phyloP scores from a whole-genome alignment of 2,797 vertebrate species.

The Chiloscyllium punctatum region DNA sequence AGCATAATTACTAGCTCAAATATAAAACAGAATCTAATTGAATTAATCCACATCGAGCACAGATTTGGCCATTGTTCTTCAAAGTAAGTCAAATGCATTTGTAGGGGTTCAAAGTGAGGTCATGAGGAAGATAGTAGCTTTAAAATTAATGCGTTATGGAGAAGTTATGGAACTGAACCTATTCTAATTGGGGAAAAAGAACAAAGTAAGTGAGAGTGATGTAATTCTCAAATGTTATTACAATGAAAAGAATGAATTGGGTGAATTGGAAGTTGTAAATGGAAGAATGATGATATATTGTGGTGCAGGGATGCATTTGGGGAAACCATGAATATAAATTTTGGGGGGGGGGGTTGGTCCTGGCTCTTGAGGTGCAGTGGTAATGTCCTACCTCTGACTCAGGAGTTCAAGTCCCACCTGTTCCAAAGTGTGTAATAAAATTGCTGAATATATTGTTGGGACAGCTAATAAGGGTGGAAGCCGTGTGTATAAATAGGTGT shows the following conservation, averaged over 20 bases:
- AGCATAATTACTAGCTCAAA: background rate
- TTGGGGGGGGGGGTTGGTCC: no score
- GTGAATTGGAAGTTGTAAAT: background rate
- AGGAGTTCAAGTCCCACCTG: no score
- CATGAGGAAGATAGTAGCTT: background rate
- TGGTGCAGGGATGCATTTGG: background rate
- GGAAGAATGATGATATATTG: background rate
- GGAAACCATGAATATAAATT: background rate
- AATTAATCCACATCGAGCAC: background rate
- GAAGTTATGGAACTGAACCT: background rate
- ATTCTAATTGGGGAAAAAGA: background rate
- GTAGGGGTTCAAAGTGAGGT: background rate
- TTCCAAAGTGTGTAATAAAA: no score
- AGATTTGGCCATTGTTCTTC: constrained; percentile 18
- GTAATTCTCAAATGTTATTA: background rate
- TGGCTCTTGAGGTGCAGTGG: no score
- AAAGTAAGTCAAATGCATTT: background rate
- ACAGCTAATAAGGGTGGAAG: no score
- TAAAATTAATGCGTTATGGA: background rate
- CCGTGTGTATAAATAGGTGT: background rate
- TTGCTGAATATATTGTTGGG: no score
- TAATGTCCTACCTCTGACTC: no score
- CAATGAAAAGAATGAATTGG: background rate
- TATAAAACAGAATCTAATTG: background rate
- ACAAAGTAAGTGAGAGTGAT: background rate